Evolutionary conservation across 1,140 invertebrate genomes (phyloP).

Genomic region (Trachymyrmex cornetzi): DNA sequence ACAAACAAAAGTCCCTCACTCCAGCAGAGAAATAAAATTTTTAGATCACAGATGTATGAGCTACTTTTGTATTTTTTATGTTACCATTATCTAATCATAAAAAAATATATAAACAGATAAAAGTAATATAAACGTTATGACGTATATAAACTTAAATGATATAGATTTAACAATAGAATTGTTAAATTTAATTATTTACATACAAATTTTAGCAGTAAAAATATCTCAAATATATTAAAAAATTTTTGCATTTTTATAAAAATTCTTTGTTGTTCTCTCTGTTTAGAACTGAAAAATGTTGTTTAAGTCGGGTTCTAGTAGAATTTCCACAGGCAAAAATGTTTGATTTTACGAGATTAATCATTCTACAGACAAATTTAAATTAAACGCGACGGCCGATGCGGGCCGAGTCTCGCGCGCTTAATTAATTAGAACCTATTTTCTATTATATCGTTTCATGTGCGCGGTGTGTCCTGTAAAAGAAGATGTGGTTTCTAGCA

Average conservation of each 20-base stretch:
- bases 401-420: background rate
- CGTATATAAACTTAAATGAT: background rate
- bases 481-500: conserved; percentile 47
- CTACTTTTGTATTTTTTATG: background rate
- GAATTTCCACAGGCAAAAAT: background rate
- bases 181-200: conserved; percentile 6
- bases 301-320: background rate
- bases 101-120: background rate
- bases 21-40: background rate
- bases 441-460: conserved; percentile 58
- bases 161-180: background rate
- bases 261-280: background rate
- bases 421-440: conserved; percentile 67
- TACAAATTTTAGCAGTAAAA: background rate
- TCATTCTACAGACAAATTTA: conserved; percentile 16
- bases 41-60: background rate
- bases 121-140: background rate
- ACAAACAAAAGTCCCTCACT: background rate
- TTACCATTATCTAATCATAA: background rate
- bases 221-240: background rate
- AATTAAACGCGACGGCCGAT: conserved; percentile 18
- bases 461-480: conserved; percentile 37
- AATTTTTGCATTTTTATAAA: conserved; percentile 18
- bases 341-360: conserved; percentile 28
- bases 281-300: background rate